Base-by-base conservation (phyloP, 2,113 vertebrate species). In the Phaethornis superciliosus region DNA sequence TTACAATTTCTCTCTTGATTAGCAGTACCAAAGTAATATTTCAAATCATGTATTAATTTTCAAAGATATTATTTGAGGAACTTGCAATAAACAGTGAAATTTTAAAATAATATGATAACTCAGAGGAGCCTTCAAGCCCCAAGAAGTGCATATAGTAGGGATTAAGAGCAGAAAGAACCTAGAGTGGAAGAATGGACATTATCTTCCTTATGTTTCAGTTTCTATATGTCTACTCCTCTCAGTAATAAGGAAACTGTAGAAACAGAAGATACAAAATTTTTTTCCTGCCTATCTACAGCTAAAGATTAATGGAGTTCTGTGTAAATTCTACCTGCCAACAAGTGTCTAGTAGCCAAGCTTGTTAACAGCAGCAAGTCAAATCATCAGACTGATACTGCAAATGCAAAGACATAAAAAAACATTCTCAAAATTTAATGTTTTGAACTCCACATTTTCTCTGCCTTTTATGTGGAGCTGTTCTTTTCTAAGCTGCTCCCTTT, bases 171-270 rank as follows among this genome's bases (percentile, higher is more conserved):
- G 30, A 46, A 92, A 15, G 18, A 71, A 60, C 1, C 32, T 76
- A 26, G 19, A 77, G 12, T 4, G 9, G 18, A 87, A 63, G 28
- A 86, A 77, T 54, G 30, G 23, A 5, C 3, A 19, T 47, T 40
- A 16, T 78, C 7, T 65, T 58, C 19, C 16, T 71, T 51, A 3
- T 72, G 9, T 80, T 87, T 80, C 37, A 49, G 7, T 33, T 81
- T 35, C 27, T 62, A 0, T 56, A 18, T 47, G 23, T 55, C 11
- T 59, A 2, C 28, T 9, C 8, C 1, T 11, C n/a, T 80, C 22
- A 46, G 15, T 55, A 62, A 30, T 55, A 63, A 87, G 3, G 4
- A 81, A 81, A 14, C 26, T 30, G 3, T 71, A 65, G 37, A 81
- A 89, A 74, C 3, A 58, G 21, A 80, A 63, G 33, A 30, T 35